These are phyloP conservation scores for Megaceryle maxima DNA, from an alignment of 2,113 vertebrate genomes.

Conservation along the genomic window DNA sequence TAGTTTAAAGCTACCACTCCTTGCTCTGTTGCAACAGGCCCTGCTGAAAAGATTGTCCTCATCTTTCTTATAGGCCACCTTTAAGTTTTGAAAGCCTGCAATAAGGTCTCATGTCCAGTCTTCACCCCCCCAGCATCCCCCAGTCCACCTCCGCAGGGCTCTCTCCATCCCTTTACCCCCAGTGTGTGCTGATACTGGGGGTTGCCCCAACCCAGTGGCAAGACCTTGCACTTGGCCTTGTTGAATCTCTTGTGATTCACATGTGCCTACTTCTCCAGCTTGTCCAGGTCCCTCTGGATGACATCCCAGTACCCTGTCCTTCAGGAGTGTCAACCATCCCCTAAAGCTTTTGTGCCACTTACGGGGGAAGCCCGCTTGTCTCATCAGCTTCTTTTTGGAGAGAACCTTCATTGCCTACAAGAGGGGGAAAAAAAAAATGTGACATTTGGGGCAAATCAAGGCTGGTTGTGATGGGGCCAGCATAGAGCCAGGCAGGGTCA, in stretches of 20 bases:
- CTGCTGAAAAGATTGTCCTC: background rate
- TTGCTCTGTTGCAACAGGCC: background rate
- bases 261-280: background rate
- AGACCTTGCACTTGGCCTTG: background rate
- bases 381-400: conserved; percentile 96
- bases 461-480: background rate
- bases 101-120: background rate
- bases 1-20: background rate
- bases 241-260: background rate
- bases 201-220: background rate
- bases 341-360: conserved; percentile 70
- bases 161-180: background rate
- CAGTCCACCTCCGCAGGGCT: background rate
- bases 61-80: background rate
- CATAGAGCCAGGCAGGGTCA: rapidly evolving
- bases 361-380: conserved; percentile 97
- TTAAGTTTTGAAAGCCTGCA: background rate
- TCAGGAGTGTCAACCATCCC: background rate
- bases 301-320: background rate
- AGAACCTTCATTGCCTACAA: conserved; percentile 97
- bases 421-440: background rate
- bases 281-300: background rate
- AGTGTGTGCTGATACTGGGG: background rate
- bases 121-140: background rate
- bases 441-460: background rate